A percentile compares a stretch with the other conserved stretches of the same genome.
phyloP scores from a whole-genome alignment of 2,113 vertebrate genomes.

The Cavia aperea region DNA sequence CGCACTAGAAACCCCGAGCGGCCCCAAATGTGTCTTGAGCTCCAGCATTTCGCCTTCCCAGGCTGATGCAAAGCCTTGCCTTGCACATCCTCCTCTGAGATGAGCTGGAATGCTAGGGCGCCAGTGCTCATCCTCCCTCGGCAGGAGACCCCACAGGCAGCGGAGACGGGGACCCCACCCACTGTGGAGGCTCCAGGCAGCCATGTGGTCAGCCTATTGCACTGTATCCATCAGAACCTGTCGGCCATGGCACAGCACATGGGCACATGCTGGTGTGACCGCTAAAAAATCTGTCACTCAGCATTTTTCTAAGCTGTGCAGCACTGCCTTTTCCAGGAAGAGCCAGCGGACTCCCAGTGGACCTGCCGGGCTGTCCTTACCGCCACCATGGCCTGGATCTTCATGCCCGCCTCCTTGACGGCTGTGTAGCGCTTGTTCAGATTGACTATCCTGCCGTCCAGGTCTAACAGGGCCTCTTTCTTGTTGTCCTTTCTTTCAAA shows the following conservation, averaged over 20 bases:
- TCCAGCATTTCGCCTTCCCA: not conserved
- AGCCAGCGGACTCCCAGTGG: accelerated
- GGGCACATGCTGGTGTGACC: too few species aligned
- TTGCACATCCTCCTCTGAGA: not conserved
- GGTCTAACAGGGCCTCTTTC: conserved; percentile 71
- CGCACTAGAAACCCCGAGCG: too few species aligned
- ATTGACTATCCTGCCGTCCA: conserved; percentile 61
- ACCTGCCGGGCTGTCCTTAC: conserved; percentile 45
- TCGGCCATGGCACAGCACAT: accelerated
- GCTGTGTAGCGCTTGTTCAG: conserved; percentile 65
- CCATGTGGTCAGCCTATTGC: accelerated
- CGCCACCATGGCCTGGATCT: conserved; percentile 72
- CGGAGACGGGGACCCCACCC: accelerated
- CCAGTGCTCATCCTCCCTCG: not conserved
- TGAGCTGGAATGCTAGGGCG: accelerated
- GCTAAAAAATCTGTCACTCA: accelerated
- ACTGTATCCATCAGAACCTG: accelerated
- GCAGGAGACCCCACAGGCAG: accelerated
- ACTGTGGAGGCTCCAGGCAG: accelerated
- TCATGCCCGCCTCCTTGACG: conserved; percentile 55
- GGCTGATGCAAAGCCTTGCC: accelerated
- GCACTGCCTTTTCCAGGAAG: too few species aligned
- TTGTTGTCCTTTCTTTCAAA: conserved; percentile 79
- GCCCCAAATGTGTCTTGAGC: not conserved
- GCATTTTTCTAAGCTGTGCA: accelerated